These are phyloP conservation scores for Teleiodes luculella DNA, from an alignment of 2,888 invertebrate species.

Conservation along the genomic window DNA sequence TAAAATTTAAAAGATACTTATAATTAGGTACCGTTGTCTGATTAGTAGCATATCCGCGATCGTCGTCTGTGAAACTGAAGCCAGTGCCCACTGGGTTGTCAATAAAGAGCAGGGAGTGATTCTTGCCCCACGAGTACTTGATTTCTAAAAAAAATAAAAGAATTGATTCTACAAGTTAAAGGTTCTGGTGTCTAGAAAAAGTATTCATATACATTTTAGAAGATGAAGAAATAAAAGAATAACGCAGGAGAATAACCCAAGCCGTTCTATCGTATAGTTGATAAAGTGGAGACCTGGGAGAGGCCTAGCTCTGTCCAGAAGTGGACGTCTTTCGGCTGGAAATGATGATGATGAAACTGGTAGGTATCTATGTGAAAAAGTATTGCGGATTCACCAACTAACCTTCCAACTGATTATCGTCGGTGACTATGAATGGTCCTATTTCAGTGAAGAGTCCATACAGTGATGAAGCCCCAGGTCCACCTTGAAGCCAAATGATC, in stretches of 20 bases:
- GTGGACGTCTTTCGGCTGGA: too few relatives aligned
- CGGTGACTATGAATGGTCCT: conserved; percentile 79
- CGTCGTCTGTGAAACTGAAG: conserved; percentile 81
- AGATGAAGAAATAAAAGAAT: too few relatives aligned
- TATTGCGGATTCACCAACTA: conserved; percentile 4
- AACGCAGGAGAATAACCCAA: too few relatives aligned
- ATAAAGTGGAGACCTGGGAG: too few relatives aligned
- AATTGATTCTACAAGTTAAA: too few relatives aligned
- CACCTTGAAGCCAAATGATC: conserved; percentile 80
- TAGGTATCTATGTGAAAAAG: too few relatives aligned
- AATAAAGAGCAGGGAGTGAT: conserved; percentile 81
- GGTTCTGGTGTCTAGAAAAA: too few relatives aligned
- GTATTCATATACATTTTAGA: too few relatives aligned
- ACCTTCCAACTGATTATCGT: conserved; percentile 58
- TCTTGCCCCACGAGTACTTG: conserved; percentile 80
- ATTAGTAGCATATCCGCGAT: conserved; percentile 80
- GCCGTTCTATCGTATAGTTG: too few relatives aligned
- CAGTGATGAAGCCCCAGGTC: conserved; percentile 78
- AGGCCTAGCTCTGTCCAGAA: too few relatives aligned
- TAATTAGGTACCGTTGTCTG: conserved; percentile 81
- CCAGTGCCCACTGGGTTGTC: conserved; percentile 84
- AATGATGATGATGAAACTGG: too few relatives aligned
- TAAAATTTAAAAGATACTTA: too few relatives aligned
- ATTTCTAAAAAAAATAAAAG: conserved; percentile 50
- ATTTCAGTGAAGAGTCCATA: conserved; percentile 80